These are phyloP conservation scores for Loripinus fragilis DNA, from an alignment of 2,888 invertebrate species.

Conservation along the genomic window DNA sequence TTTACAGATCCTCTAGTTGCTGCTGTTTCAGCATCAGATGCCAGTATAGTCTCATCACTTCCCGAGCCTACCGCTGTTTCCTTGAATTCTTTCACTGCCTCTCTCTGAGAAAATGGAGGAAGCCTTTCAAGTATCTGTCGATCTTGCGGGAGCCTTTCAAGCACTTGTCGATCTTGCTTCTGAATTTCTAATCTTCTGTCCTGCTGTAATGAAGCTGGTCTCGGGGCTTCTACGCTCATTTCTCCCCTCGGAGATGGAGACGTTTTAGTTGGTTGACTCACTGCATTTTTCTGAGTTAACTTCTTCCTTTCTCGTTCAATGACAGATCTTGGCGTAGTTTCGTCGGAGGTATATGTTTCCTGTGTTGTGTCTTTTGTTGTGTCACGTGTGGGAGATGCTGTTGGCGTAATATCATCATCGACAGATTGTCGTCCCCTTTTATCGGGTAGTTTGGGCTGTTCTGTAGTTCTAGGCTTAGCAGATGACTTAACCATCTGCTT, in stretches of 20 bases:
- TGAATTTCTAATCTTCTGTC: constrained; percentile 22
- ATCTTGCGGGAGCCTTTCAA: constrained; percentile 32
- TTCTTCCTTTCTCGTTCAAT: constrained; percentile 57
- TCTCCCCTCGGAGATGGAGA: constrained; percentile 27
- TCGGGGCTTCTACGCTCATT: constrained; percentile 22
- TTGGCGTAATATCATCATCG: constrained; percentile 52
- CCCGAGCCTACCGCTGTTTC: constrained; percentile 64
- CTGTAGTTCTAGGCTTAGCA: neutral
- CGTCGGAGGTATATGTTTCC: constrained; percentile 61
- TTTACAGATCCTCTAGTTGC: constrained; percentile 61
- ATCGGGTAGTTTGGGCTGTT: neutral
- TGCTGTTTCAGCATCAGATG: constrained; percentile 69
- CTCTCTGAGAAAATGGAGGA: constrained; percentile 6
- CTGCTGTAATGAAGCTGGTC: constrained; percentile 13
- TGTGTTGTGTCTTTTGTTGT: constrained; percentile 56
- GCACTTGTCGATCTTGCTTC: constrained; percentile 33
- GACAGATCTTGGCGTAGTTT: constrained; percentile 55
- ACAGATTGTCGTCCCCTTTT: constrained; percentile 31
- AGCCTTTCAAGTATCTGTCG: constrained; percentile 30
- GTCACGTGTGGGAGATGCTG: constrained; percentile 53
- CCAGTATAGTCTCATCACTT: constrained; percentile 64
- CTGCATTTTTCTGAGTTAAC: constrained; percentile 25
- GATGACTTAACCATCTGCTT: neutral
- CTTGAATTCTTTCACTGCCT: constrained; percentile 33
- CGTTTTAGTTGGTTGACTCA: constrained; percentile 24